Conservation (phyloP, 2,113 vertebrate genomes). For the Pelvicachromis taeniatus region DNA sequence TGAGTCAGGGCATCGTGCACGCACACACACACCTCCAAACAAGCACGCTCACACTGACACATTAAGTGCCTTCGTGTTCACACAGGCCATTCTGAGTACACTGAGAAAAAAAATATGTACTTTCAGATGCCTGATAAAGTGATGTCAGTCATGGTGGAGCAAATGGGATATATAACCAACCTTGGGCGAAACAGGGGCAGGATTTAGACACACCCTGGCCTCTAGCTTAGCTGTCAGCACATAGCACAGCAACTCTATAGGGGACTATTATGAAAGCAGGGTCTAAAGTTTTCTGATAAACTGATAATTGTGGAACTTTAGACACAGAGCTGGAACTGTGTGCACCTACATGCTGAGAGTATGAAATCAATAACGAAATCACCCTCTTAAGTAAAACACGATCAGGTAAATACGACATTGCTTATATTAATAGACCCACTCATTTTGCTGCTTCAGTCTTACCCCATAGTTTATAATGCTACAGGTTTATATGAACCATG, state of each 20-base stretch:
- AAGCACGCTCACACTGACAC: constrained; percentile 29
- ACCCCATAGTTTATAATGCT: not conserved
- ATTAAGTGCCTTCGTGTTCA: constrained; percentile 54
- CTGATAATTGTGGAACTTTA: not conserved
- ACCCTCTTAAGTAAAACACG: not conserved
- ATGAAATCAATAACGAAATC: not conserved
- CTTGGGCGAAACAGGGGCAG: not conserved
- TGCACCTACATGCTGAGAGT: not conserved
- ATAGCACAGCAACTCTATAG: not conserved
- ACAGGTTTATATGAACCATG: not conserved
- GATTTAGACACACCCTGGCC: constrained; percentile 9
- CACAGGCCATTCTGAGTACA: constrained; percentile 37
- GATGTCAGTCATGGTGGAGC: constrained; percentile 13
- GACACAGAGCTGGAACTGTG: not conserved
- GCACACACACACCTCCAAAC: constrained; percentile 45
- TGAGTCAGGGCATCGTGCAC: constrained; percentile 21
- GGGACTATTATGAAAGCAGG: not conserved
- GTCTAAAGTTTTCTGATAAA: not conserved
- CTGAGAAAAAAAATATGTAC: not conserved
- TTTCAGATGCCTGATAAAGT: constrained; percentile 7
- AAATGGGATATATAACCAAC: not conserved
- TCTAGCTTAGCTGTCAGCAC: not conserved
- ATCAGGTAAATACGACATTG: not conserved
- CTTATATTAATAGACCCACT: not conserved
- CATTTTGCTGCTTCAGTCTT: not conserved